A percentile compares a stretch with the other conserved stretches of the same genome.
phyloP scores from a whole-genome alignment of 2,888 invertebrate species.

The Zele albiditarsus region DNA sequence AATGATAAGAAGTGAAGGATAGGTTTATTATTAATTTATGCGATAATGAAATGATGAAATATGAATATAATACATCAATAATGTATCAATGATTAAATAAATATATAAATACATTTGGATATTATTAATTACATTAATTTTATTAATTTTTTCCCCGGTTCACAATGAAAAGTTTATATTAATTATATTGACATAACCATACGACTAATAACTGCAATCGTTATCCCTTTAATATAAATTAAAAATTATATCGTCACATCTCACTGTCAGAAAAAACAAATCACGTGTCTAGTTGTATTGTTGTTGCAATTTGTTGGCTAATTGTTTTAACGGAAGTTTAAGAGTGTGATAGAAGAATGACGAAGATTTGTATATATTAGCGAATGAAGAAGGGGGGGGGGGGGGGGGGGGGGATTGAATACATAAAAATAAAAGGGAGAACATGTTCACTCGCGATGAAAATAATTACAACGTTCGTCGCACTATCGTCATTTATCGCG shows the following conservation, averaged over 20 bases:
- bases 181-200: no score
- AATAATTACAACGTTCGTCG: slow-evolving; percentile 49
- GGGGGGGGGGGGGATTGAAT: background rate
- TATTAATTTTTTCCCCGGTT: no score
- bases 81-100: no score
- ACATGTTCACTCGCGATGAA: slow-evolving; percentile 30
- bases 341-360: slow-evolving; percentile 12
- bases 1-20: no score
- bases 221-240: no score
- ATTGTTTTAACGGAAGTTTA: slow-evolving; percentile 4
- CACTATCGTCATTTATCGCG: slow-evolving; percentile 44
- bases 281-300: background rate
- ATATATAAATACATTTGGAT: no score
- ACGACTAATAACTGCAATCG: no score
- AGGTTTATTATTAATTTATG: no score
- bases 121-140: no score
- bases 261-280: background rate
- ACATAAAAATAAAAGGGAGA: slow-evolving; percentile 33
- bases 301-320: slow-evolving; percentile 26
- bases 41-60: no score
- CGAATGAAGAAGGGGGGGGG: background rate
- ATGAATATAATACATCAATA: no score
- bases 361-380: background rate
- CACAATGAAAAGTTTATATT: no score
- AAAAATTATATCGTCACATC: background rate